Conservation (phyloP, 2,888 invertebrate genomes). For the Dicyrtomina minuta region DNA sequence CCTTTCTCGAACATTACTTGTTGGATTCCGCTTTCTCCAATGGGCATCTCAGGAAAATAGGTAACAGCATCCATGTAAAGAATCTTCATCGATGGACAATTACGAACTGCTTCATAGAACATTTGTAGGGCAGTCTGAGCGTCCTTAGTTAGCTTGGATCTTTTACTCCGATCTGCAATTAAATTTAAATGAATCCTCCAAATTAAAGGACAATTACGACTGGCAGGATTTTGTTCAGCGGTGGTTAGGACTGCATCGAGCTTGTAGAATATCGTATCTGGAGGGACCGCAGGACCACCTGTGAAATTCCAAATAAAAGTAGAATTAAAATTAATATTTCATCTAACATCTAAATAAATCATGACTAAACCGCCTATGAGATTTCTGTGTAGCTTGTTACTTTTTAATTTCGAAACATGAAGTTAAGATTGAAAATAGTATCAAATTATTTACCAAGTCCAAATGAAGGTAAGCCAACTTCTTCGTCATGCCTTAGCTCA, state of each 20-base stretch:
- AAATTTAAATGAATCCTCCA: conserved; percentile 52
- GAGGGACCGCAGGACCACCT: conserved; percentile 52
- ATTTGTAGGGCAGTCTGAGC: conserved; percentile 37
- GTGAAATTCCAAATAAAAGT: too few relatives aligned
- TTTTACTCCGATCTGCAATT: conserved; percentile 39
- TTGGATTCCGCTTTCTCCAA: too few relatives aligned
- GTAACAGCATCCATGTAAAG: conserved; percentile 50
- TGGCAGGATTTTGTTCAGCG: conserved; percentile 46
- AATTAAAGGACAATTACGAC: conserved; percentile 49
- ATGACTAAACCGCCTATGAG: too few relatives aligned
- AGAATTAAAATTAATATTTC: too few relatives aligned
- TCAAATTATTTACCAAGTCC: conserved; percentile 47
- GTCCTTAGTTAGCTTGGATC: conserved; percentile 40
- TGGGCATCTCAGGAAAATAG: conserved; percentile 49
- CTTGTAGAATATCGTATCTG: conserved; percentile 52
- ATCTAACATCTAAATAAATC: too few relatives aligned
- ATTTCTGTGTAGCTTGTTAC: too few relatives aligned
- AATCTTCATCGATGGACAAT: conserved; percentile 49
- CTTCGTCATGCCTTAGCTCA: conserved; percentile 50
- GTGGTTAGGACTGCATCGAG: conserved; percentile 50
- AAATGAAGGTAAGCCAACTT: conserved; percentile 47
- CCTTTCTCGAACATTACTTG: too few relatives aligned
- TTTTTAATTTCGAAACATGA: too few relatives aligned
- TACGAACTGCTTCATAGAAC: conserved; percentile 48
- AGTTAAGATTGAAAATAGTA: too few relatives aligned